Base-by-base conservation (phyloP, 2,888 invertebrate genomes). In the Corbicula japonica region DNA sequence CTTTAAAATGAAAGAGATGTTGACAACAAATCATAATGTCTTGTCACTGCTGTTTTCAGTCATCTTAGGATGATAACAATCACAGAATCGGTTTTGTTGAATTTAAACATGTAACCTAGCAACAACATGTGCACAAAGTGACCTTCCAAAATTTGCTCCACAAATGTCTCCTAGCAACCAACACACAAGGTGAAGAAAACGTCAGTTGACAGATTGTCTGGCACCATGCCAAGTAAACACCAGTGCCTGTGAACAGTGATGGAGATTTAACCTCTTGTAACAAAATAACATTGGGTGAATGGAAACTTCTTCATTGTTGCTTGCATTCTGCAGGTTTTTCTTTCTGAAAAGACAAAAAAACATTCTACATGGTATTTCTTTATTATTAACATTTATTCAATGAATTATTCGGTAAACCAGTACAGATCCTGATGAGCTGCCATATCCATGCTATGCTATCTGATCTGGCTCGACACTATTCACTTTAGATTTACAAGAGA, bases 241-340 rank as follows among this genome's bases (percentile, higher is more conserved):
- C 15, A 54, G 32, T 28, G 54, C 15, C 30, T 54, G 54, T 15
- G 58, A 35, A 38, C 34, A 58, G 32, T 35, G 23, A 58, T 35
- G 35, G 58, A 35, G 23, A 35, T 38, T 2, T 30, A n/a, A n/a
- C n/a, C 38, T 34, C 5, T 21, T 34, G 35, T 35, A 35, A 23
- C 5, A 34, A 58, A 35, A 35, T 34, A 35, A n/a, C n/a, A n/a
- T n/a, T 38, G 1, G 34, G 41, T 35, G 18, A 21, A 35, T 35
- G 12, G 58, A 58, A 34, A 41, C 26, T 34, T 28, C 41, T 41
- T 86, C 83, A 89, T 84, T 90, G 90, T 83, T 89, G 89, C 82
- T 90, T 90, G 72, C 90, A 90, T 62, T 90, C 90, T 41, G 78
- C 82, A 52, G 89, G 87, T 63, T 89, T 89, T 56, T 85, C 86